Conservation (phyloP, 2,888 invertebrate genomes). For the Ceriagrion tenellum region DNA sequence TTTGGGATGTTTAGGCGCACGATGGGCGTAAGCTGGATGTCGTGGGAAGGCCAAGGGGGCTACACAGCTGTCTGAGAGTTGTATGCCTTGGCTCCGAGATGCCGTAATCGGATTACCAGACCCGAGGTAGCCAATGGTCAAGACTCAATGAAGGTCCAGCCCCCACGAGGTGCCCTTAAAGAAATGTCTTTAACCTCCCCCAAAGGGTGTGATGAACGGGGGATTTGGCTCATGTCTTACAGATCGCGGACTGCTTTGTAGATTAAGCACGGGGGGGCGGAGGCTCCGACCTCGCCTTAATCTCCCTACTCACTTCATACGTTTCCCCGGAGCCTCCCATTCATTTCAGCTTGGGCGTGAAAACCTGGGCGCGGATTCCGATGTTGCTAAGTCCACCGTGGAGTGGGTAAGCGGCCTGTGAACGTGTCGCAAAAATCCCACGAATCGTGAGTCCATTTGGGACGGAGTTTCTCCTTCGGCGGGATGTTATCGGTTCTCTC, state of each 20-base stretch:
- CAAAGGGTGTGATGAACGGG: neutral
- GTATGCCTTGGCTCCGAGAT: neutral
- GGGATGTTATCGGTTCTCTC: neutral
- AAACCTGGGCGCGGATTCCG: neutral
- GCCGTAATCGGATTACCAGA: slow-evolving; percentile 42
- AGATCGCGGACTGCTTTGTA: neutral
- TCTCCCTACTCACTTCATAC: neutral
- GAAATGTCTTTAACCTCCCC: neutral
- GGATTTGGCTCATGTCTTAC: slow-evolving; percentile 31
- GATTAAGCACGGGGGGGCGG: neutral
- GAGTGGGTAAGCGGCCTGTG: neutral
- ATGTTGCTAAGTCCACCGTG: neutral
- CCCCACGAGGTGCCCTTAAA: slow-evolving; percentile 4
- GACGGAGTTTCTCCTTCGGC: neutral
- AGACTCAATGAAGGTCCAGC: neutral
- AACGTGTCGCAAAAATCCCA: neutral
- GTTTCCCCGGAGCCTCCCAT: neutral
- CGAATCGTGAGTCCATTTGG: neutral
- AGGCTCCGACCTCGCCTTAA: neutral
- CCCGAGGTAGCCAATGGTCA: slow-evolving; percentile 52
- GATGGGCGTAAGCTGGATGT: slow-evolving; percentile 29
- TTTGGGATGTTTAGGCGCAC: neutral
- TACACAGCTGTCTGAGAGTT: slow-evolving; percentile 34
- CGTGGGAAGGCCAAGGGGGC: slow-evolving; percentile 40
- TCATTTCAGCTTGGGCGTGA: neutral